Base-by-base conservation (phyloP, 2,113 vertebrate genomes). In the Tretioscincus oriximinensis region DNA sequence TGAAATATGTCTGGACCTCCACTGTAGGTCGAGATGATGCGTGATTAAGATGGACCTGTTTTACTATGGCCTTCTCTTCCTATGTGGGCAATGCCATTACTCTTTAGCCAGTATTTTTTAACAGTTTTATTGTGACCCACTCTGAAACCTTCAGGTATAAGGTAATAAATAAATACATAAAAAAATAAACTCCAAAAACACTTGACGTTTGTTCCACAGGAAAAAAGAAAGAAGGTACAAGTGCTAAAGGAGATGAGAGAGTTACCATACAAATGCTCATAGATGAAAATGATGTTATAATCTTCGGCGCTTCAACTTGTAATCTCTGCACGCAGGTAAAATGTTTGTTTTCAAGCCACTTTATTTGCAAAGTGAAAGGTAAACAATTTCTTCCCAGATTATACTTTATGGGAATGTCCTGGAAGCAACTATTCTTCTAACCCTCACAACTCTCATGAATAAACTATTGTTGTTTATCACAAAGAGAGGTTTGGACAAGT, bases 291-390 rank as follows among this genome's bases (percentile, higher is more conserved):
- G 60, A 61, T 28, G 84, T 88, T 45, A 82, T 89, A 31, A 72
- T 89, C 87, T 81, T 88, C 82, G 81, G 81, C 29, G 84, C 77
- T 64, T 78, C 89, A 26, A 78, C 77, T 0, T 85, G 88, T 77
- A 61, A 22, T 1, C 31, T 26, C 20, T 88, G 67, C 31, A 0
- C 85, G 41, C 79, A 92, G 88, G 92, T 93, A 92, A 91, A 86
- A 6, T 31, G 31, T 80, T 70, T 31, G 10, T 58, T 79, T 66
- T 66, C 47, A 26, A 10, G 9, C 60, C 41, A 26, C 24, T 65
- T 67, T 77, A 67, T 77, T 77, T 22, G 8, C n/a, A 67, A 51
- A 35, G 31, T 5, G 35, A 58, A 41, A 75, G 29, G 7, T 31
- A 41, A 31, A 67, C 22, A 61, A 61, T 61, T 31, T 14, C 24